Base-by-base conservation (phyloP, 2,888 invertebrate species). In the Chirona hameri region DNA sequence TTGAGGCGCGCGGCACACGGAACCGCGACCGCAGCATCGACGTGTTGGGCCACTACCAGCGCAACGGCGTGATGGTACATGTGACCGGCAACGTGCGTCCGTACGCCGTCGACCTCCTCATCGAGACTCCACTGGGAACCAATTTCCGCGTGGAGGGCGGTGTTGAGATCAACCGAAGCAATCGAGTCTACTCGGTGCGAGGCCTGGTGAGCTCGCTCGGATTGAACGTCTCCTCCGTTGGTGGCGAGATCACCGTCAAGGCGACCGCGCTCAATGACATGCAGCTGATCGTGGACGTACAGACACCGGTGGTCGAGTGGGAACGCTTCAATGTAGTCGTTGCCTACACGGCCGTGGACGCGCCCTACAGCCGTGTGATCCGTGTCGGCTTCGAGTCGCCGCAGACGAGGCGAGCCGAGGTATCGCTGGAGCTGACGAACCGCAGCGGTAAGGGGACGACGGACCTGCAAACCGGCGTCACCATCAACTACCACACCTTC, bases 221-320 rank as follows among this genome's bases (percentile, higher is more conserved):
- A 7, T n/a, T n/a, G n/a, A 48, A 48, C 12, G 79, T 48, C 24
- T n/a, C 52, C 27, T 4, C n/a, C 0, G 52, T 18, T 1, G 79
- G 79, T 10, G 79, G 48, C 15, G 79, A 79, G 29, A 5, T 52
- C 27, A 79, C 79, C 2, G n/a, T 79, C 18, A 79, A 79, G 52
- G 48, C 52, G 10, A 24, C 79, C 15, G 14, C 79, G 1, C 52
- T 52, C 27, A 79, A 52, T 5, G 27, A 79, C 52, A n/a, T 79
- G 48, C 48, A 79, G 52, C 27, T 79, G 27, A 79, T 27, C 5
- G 48, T 79, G 9, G 79, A 79, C 52, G 79, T 79, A 14, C 79
- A 52, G 5, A 79, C 79, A 24, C 79, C 79, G 24, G 2, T 48
- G 3, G 10, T 1, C n/a, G 27, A 18, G 10, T 79, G 79, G 79